Percentiles rank a stretch among this genome's conserved stretches.
These are phyloP conservation scores for Drosophila gaucha DNA, from an alignment of 2,888 invertebrate species.

Conservation along the genomic window DNA sequence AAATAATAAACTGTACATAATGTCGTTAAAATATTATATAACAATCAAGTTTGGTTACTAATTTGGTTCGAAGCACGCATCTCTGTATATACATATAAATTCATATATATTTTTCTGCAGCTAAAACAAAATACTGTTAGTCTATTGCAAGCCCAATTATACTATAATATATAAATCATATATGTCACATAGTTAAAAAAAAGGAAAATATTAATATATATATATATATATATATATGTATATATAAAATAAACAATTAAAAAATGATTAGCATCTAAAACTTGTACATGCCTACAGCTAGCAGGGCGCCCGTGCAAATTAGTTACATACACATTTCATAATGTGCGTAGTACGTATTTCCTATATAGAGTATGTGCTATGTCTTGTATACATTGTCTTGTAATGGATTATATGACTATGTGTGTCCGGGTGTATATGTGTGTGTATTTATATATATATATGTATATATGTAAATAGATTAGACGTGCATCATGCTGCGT, in stretches of 20 bases:
- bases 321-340: constrained; percentile 41
- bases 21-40: constrained; percentile 77
- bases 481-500: constrained; percentile 74
- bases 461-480: constrained; percentile 69
- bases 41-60: constrained; percentile 76
- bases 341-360: constrained; percentile 51
- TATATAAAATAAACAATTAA: constrained; percentile 42
- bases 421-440: constrained; percentile 41
- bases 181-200: constrained; percentile 68
- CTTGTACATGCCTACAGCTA: constrained; percentile 67
- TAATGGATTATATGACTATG: constrained; percentile 76
- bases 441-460: constrained; percentile 28
- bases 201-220: constrained; percentile 32
- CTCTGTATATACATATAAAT: constrained; percentile 22
- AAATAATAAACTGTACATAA: constrained; percentile 72
- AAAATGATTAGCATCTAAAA: constrained; percentile 76
- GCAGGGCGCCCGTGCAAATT: constrained; percentile 62
- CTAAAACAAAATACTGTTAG: constrained; percentile 77
- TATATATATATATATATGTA: background rate
- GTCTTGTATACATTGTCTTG: constrained; percentile 81
- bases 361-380: constrained; percentile 76
- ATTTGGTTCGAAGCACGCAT: constrained; percentile 76
- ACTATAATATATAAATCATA: constrained; percentile 53
- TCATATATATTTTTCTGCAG: constrained; percentile 22
- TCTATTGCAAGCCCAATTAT: constrained; percentile 78